Evolutionary conservation across 2,113 vertebrate species (phyloP), one percentile per base, ranked within the genome.

Genomic region (Mesocricetus auratus): DNA sequence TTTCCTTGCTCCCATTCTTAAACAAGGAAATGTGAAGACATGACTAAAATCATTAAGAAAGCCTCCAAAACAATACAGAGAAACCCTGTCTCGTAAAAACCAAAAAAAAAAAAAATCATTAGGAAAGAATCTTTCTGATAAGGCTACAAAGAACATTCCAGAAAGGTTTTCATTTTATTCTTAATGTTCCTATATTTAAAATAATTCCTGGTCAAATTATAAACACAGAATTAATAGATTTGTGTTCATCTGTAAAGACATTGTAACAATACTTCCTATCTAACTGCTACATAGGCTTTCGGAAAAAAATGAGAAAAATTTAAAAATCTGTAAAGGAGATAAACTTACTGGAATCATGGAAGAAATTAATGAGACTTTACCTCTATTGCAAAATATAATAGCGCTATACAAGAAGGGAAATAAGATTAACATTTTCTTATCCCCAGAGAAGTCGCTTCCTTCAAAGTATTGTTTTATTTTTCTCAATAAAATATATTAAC

Each of bases 81-180:
- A n/a, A n/a, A n/a, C n/a, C n/a, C n/a, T n/a, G n/a, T n/a, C n/a
- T n/a, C n/a, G n/a, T n/a, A n/a, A n/a, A n/a, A n/a, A n/a, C n/a
- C n/a, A n/a, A n/a, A n/a, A n/a, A n/a, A n/a, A n/a, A n/a, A n/a
- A n/a, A n/a, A n/a, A n/a, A n/a, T n/a, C 39, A 85, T 68, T 60
- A 92, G 45, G 26, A 62, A n/a, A 86, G 22, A 93, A 29, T 75
- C 95, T 95, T 95, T 87, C 94, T 82, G 16, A 89, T 69, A 31
- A 97, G 62, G 62, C 90, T 64, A n/a, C 74, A 90, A 92, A 94
- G 58, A 89, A 93, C 90, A 31, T 86, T 95, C 69, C 73, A 92
- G 33, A 93, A 68, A 92, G 15, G 3, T 86, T 91, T 79, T 82
- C 21, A 73, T 89, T 93, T 96, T 92, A 88, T 42, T 56, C 58